phyloP scores from a whole-genome alignment of 2,888 invertebrate genomes.

The Aelia acuminata region DNA sequence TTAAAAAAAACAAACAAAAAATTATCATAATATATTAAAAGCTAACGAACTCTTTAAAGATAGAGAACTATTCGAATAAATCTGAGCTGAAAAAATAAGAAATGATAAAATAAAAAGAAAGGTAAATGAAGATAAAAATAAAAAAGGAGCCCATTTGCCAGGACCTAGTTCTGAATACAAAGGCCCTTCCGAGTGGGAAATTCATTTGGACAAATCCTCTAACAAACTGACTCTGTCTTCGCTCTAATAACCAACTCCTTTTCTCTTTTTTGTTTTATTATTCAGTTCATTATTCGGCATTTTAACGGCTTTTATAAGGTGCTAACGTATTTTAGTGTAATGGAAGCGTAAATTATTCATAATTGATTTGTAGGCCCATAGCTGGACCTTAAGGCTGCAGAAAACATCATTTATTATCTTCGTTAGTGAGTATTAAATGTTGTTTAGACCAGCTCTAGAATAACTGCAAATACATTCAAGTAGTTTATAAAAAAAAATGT shows the following conservation, averaged over 20 bases:
- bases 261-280: constrained; percentile 12
- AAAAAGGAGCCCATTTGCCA: constrained; percentile 32
- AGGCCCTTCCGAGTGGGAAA: constrained; percentile 18
- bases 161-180: constrained; percentile 13
- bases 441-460: too few species aligned
- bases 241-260: constrained; percentile 28
- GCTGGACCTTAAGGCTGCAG: not conserved
- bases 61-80: not conserved
- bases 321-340: not conserved
- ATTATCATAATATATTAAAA: not conserved
- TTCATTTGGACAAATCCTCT: constrained; percentile 40
- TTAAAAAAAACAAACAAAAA: too few species aligned
- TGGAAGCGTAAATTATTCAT: not conserved
- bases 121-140: constrained; percentile 27
- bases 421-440: too few species aligned
- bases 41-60: not conserved
- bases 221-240: constrained; percentile 33
- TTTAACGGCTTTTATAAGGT: not conserved
- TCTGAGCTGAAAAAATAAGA: not conserved
- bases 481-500: too few species aligned
- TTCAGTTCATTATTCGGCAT: not conserved
- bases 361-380: not conserved
- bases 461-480: too few species aligned
- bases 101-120: constrained; percentile 13
- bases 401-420: not conserved